Evolutionary conservation across 2,113 vertebrate genomes (phyloP).

Genomic region (Ochotona curzoniae): DNA sequence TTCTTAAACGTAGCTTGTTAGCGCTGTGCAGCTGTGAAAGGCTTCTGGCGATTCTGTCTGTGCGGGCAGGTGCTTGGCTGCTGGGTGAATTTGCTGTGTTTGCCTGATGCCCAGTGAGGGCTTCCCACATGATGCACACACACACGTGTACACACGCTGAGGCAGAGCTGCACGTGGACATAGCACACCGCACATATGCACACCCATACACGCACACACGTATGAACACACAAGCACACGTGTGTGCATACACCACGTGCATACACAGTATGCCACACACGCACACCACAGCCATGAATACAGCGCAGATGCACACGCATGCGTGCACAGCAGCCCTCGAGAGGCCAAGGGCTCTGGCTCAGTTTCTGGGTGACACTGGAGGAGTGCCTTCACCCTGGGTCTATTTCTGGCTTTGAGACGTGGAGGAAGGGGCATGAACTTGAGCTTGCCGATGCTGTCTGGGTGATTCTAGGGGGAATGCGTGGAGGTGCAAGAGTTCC

Average conservation of each 20-base stretch:
- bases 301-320: too few relatives aligned
- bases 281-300: neutral
- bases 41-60: neutral
- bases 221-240: too few relatives aligned
- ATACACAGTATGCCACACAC: too few relatives aligned
- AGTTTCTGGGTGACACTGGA: neutral
- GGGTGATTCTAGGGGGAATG: neutral
- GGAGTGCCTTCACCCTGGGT: neutral
- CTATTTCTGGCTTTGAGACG: slow-evolving; percentile 38
- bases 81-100: neutral
- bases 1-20: neutral
- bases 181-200: too few relatives aligned
- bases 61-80: too few relatives aligned
- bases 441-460: neutral
- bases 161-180: too few relatives aligned
- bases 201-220: too few relatives aligned
- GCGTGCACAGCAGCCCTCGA: too few relatives aligned
- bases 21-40: neutral
- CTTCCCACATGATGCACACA: neutral
- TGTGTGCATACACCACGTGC: too few relatives aligned
- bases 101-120: neutral
- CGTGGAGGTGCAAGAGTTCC: neutral
- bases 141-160: too few relatives aligned
- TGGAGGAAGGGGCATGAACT: neutral
- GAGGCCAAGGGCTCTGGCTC: neutral